A percentile compares a stretch with the other conserved stretches of the same genome.
Evolutionary conservation across 2,888 invertebrate species (phyloP).

Genomic region (Brachycybe producta): DNA sequence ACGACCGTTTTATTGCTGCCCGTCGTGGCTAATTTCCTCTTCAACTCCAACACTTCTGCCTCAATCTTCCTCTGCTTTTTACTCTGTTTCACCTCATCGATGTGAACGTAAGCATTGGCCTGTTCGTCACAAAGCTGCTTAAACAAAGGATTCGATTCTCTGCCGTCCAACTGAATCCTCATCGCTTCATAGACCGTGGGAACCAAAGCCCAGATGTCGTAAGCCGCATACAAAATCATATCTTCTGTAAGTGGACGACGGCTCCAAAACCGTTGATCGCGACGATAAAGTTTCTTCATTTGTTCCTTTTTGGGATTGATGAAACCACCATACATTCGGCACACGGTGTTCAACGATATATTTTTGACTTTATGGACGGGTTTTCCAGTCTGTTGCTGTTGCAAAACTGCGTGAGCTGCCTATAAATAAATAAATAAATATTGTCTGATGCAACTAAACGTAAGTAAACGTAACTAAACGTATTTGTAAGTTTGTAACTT

Average conservation of each 20-base stretch:
- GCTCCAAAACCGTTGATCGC: slow-evolving; percentile 56
- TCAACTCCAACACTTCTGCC: slow-evolving; percentile 75
- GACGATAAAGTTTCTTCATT: slow-evolving; percentile 27
- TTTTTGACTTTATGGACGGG: slow-evolving; percentile 92
- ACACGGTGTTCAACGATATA: slow-evolving; percentile 77
- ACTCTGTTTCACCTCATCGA: slow-evolving; percentile 68
- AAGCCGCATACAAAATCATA: slow-evolving; percentile 81
- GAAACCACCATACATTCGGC: slow-evolving; percentile 75
- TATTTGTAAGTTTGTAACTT: too few species aligned
- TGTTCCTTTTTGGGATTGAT: slow-evolving; percentile 85
- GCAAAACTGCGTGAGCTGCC: slow-evolving; percentile 81
- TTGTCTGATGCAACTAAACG: too few species aligned
- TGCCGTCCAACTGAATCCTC: slow-evolving; percentile 26
- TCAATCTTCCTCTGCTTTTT: slow-evolving; percentile 83
- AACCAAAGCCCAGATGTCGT: slow-evolving; percentile 73
- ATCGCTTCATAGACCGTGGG: slow-evolving; percentile 66
- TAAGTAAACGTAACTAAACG: too few species aligned
- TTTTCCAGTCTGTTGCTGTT: slow-evolving; percentile 74
- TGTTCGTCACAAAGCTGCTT: slow-evolving; percentile 79
- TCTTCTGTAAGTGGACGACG: slow-evolving; percentile 74
- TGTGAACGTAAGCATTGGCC: slow-evolving; percentile 64
- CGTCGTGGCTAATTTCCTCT: slow-evolving; percentile 52
- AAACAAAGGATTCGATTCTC: slow-evolving; percentile 41
- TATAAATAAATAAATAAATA: too few species aligned
- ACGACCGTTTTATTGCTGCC: slow-evolving; percentile 61